Evolutionary conservation across 2,113 vertebrate species (phyloP).

Genomic region (Nycticorax nycticorax): DNA sequence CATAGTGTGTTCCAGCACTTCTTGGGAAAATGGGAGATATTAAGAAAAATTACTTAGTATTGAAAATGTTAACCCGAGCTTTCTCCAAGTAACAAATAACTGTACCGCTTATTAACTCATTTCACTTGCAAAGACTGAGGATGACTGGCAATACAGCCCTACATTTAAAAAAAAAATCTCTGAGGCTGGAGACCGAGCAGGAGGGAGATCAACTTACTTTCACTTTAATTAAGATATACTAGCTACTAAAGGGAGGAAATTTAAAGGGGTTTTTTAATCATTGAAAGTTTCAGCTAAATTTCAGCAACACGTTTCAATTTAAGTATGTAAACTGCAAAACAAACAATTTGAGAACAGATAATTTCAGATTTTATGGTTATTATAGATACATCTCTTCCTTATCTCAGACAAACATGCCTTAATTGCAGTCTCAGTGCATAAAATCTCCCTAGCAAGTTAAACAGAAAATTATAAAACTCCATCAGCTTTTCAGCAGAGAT

Average conservation of each 20-base stretch:
- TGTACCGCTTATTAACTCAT: neutral
- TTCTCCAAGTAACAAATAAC: neutral
- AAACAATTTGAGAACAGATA: neutral
- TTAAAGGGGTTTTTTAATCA: neutral
- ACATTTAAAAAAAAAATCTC: neutral
- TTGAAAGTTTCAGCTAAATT: neutral
- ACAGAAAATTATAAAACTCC: neutral
- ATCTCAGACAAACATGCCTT: neutral
- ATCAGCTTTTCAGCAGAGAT: neutral
- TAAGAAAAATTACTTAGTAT: neutral
- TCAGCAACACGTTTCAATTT: neutral
- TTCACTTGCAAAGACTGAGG: neutral
- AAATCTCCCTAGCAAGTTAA: neutral
- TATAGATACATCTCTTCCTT: neutral
- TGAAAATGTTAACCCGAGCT: neutral
- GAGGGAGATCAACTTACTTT: neutral
- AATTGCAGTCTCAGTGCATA: neutral
- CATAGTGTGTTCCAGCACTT: neutral
- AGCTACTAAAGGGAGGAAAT: neutral
- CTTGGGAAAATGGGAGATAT: neutral
- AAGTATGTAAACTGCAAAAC: neutral
- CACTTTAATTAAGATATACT: neutral
- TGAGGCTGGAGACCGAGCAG: neutral
- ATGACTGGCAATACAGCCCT: neutral
- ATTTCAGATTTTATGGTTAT: neutral